A percentile compares a stretch with the other conserved stretches of the same genome.
phyloP scores from a whole-genome alignment of 2,113 vertebrate species.

The Nothoprocta perdicaria region DNA sequence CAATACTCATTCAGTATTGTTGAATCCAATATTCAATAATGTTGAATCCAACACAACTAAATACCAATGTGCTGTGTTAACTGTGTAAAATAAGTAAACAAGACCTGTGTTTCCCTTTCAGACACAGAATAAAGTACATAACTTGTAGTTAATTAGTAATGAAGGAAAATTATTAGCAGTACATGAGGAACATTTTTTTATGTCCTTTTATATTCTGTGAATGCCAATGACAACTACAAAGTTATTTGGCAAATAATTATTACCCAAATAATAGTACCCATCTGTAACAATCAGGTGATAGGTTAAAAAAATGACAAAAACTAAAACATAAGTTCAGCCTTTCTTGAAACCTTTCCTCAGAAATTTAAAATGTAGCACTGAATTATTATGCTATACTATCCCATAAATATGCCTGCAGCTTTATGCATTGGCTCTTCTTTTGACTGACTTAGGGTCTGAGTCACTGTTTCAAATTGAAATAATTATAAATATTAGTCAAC shows the following conservation, averaged over 20 bases:
- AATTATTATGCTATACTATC: background rate
- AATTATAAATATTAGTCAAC: slow-evolving; percentile 5
- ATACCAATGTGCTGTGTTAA: background rate
- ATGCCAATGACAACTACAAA: background rate
- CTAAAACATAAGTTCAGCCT: background rate
- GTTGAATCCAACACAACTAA: background rate
- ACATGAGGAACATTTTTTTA: background rate
- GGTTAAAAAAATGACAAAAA: background rate
- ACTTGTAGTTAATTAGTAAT: background rate
- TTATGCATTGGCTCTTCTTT: background rate
- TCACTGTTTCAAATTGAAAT: background rate
- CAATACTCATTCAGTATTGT: background rate
- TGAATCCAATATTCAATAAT: background rate
- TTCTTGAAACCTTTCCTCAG: background rate
- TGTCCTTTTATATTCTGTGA: background rate
- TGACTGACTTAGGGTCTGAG: background rate
- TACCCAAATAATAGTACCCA: too few species aligned
- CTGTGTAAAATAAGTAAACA: slow-evolving; percentile 14
- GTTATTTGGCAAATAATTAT: background rate
- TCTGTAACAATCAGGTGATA: background rate
- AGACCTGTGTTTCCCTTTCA: background rate
- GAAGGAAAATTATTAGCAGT: background rate
- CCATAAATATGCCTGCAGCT: background rate
- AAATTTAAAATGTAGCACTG: background rate
- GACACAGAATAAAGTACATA: background rate